A percentile compares a stretch with the other conserved stretches of the same genome.
Conservation (phyloP, 2,888 invertebrate genomes). For the Stenodera caucasica region DNA sequence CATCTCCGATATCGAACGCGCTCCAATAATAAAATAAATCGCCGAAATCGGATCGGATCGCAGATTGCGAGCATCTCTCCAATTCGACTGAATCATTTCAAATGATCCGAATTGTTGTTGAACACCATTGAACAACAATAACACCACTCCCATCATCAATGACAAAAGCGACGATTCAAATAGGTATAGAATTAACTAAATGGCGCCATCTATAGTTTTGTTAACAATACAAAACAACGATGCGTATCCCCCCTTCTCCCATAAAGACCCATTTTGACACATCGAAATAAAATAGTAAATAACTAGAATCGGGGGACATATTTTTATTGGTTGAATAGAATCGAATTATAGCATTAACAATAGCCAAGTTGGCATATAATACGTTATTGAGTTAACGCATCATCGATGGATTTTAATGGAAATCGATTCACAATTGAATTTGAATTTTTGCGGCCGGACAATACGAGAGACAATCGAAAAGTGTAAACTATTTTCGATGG, state of each 20-base stretch:
- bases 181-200: constrained; percentile 32
- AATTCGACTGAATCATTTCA: constrained; percentile 16
- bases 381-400: constrained; percentile 30
- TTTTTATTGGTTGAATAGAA: constrained; percentile 31
- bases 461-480: no score
- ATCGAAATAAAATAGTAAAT: no score
- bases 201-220: constrained; percentile 33
- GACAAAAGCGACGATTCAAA: constrained; percentile 37
- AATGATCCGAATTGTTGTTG: constrained; percentile 19
- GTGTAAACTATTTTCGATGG: no score
- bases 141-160: no score
- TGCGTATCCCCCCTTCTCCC: constrained; percentile 11
- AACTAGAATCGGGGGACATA: constrained; percentile 20
- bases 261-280: not conserved
- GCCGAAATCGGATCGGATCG: not conserved
- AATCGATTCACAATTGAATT: constrained; percentile 20
- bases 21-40: no score
- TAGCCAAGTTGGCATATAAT: constrained; percentile 28
- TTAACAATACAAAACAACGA: constrained; percentile 33
- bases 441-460: constrained; percentile 20
- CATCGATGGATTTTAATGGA: constrained; percentile 11
- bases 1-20: no score
- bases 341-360: constrained; percentile 34
- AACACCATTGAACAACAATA: constrained; percentile 34
- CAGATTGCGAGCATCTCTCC: not conserved